Evolutionary conservation across 2,113 vertebrate genomes (phyloP), one percentile per base, ranked within the genome.

Genomic region (Amphiprion percula): DNA sequence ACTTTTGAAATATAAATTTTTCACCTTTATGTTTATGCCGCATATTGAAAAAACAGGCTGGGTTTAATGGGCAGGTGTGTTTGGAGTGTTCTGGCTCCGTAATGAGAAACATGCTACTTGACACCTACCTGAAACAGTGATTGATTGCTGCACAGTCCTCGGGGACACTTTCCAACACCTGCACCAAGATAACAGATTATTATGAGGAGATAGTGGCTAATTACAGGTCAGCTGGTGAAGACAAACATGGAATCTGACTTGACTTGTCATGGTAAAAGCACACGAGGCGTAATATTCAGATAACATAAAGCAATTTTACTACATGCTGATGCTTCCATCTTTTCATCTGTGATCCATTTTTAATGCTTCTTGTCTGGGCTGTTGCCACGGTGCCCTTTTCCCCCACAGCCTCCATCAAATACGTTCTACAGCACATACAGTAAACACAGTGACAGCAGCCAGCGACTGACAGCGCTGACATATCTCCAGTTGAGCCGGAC

Each of bases 111-210:
- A 21, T 24, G 7, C 15, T 41, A 10, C 67, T 59, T 74, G 78
- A 81, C 81, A 70, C 52, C 54, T 10, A 4, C 66, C 69, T 44
- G 12, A 44, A n/a, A 60, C 46, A 56, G n/a, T 60, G 59, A 84
- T 16, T 33, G 71, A 85, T 65, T 41, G 56, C 24, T 21, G n/a
- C 3, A 53, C 3, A 53, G 33, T 54, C 68, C 15, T 54, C 47
- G 12, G 44, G 6, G 37, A 71, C 58, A 15, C 41, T 15, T 44
- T 44, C 3, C 11, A 44, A 21, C 16, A 15, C 11, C 0, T 68
- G 10, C 46, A 19, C 14, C 70, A 30, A 70, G 60, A 70, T 3
- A 63, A 58, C 41, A 44, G 11, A 15, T 44, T 44, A 44, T 44
- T 44, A 15, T 37, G 33, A 37, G 33, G 33, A 37, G 33, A 37